Evolutionary conservation across 2,888 invertebrate genomes (phyloP).

Genomic region (Mythimna vitellina): DNA sequence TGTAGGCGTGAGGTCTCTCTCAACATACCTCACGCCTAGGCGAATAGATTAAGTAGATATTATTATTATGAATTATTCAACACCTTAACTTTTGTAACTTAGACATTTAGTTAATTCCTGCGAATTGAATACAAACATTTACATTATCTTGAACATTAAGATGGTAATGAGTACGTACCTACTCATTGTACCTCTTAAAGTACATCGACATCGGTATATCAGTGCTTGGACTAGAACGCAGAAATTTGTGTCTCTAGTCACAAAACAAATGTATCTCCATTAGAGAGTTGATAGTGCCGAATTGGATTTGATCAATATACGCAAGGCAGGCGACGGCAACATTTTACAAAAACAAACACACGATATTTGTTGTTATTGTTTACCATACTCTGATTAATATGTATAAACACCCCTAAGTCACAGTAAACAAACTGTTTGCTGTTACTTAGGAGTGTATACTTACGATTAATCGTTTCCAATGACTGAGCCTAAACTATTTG

Average conservation of each 20-base stretch:
- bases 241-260: constrained; percentile 24
- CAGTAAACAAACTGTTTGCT: too few species aligned
- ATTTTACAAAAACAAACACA: constrained; percentile 62
- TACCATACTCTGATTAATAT: background rate
- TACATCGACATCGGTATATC: constrained; percentile 17
- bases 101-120: background rate
- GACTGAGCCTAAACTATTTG: constrained; percentile 7
- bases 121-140: constrained; percentile 20
- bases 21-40: too few species aligned
- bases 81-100: background rate
- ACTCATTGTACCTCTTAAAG: constrained; percentile 23
- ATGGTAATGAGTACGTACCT: background rate
- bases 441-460: too few species aligned
- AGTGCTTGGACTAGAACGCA: constrained; percentile 34
- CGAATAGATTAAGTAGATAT: background rate
- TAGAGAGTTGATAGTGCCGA: constrained; percentile 63
- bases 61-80: constrained; percentile 10
- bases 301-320: constrained; percentile 73
- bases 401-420: too few species aligned
- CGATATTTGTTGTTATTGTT: constrained; percentile 20
- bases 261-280: constrained; percentile 63
- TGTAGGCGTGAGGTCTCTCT: too few species aligned
- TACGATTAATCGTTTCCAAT: constrained; percentile 17
- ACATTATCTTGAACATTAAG: constrained; percentile 8
- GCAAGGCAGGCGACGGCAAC: constrained; percentile 71